Evolutionary conservation across 2,797 vertebrate species (phyloP), one percentile per base, ranked within the genome.

Genomic region (Nyctibius grandis): DNA sequence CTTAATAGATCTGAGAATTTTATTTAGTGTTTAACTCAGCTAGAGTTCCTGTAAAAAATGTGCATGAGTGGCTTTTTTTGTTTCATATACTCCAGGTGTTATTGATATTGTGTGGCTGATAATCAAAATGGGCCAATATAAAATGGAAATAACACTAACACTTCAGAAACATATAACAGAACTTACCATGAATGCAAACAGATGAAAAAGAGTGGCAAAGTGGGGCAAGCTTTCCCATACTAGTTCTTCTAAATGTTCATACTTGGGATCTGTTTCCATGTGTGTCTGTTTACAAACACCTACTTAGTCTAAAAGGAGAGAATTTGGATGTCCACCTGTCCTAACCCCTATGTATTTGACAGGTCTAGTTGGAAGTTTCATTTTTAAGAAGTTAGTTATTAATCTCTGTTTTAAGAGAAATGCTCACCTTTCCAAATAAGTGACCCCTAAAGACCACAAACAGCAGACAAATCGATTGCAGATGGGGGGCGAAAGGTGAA

Each of bases 311-410:
- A 63, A 79, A 67, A 67, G 13, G 11, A 51, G 31, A 68, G 9
- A 26, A 38, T 76, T 25, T 92, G 12, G 34, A n/a, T 68, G 12
- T 33, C 16, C 4, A 7, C 13, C 28, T 56, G 15, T 38, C 36
- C 48, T 45, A 82, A 61, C 6, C 9, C 11, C 33, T 31, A 5
- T 0, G 1, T 54, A 20, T 76, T 47, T 4, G 1, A 33, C 15
- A 75, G 26, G 5, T 78, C 33, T 88, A 1, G 50, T 45, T 61
- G 42, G 17, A 72, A 38, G 11, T 67, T 87, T 15, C 3, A 4
- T 63, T 77, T 75, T 4, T 8, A 38, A 42, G 63, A 34, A 42
- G 3, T 5, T 14, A 13, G 18, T 7, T 19, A 56, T 9, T 67
- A 25, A 78, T 40, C 26, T 85, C 45, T 76, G 44, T 3, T 72